These are phyloP conservation scores for Phalacrocorax carbo DNA, from an alignment of 2,113 vertebrate genomes.

Conservation along the genomic window DNA sequence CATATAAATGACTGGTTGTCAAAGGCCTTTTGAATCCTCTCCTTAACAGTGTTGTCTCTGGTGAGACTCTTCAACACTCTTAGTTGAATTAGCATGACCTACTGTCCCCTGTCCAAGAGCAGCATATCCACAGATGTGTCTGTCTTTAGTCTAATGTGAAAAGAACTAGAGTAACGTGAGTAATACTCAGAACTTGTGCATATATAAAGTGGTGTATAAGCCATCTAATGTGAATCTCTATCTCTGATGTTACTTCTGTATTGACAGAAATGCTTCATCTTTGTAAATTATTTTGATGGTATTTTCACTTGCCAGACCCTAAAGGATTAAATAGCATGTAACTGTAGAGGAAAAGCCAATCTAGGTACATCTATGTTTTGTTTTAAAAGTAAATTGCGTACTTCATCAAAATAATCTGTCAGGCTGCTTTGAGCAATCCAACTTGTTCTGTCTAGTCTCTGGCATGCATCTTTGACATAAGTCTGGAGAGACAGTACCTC, in stretches of 20 bases:
- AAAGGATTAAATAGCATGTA: background rate
- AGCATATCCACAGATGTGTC: background rate
- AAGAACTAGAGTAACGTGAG: background rate
- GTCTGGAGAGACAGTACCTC: background rate
- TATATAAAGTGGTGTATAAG: background rate
- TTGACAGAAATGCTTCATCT: background rate
- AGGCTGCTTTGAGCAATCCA: background rate
- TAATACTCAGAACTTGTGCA: background rate
- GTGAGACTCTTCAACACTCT: background rate
- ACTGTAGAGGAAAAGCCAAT: background rate
- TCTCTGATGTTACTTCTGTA: background rate
- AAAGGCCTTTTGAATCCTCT: background rate
- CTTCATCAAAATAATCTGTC: background rate
- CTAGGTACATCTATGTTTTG: background rate
- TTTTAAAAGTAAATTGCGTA: background rate
- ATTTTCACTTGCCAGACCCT: background rate
- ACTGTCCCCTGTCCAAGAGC: background rate
- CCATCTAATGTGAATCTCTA: background rate
- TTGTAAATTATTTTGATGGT: background rate
- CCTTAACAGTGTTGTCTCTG: background rate
- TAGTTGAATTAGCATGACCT: too few species aligned
- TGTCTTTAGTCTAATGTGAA: background rate
- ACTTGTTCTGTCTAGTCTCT: background rate
- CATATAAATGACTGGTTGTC: background rate
- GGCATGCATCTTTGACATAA: accelerated